Conservation (phyloP, 2,888 invertebrate species). For the Tortricodes alternella region DNA sequence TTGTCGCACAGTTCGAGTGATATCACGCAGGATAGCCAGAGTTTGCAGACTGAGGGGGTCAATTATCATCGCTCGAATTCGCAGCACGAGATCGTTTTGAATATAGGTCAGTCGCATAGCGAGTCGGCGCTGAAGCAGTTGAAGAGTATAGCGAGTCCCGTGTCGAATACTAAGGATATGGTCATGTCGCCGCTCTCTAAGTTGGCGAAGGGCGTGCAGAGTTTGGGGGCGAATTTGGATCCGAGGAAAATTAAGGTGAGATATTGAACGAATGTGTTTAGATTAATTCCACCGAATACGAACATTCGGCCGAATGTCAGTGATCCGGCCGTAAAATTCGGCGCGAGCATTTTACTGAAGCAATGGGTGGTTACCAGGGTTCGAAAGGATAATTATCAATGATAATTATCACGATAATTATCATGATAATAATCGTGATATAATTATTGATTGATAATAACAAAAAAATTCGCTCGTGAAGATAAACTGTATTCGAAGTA, state of each 20-base stretch:
- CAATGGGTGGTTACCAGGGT: no score
- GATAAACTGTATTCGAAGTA: no score
- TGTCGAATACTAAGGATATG: conserved; percentile 85
- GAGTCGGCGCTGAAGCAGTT: conserved; percentile 89
- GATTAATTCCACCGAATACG: neutral
- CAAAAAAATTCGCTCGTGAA: no score
- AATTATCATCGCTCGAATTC: conserved; percentile 80
- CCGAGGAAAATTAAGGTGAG: conserved; percentile 87
- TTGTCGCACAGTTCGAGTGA: conserved; percentile 88
- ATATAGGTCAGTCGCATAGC: conserved; percentile 89
- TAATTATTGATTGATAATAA: no score
- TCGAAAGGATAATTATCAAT: no score
- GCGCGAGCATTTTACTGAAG: no score
- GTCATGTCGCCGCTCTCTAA: conserved; percentile 90
- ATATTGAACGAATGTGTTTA: neutral
- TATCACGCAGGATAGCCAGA: conserved; percentile 72
- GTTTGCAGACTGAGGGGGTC: conserved; percentile 40
- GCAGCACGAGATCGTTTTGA: conserved; percentile 86
- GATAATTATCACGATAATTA: no score
- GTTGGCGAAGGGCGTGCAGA: conserved; percentile 93
- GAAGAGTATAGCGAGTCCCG: conserved; percentile 86
- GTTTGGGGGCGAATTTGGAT: conserved; percentile 92
- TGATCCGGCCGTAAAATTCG: no score
- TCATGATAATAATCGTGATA: no score
- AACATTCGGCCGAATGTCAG: no score